These are phyloP conservation scores for Junonia oenone DNA, from an alignment of 2,888 invertebrate species.

Conservation along the genomic window DNA sequence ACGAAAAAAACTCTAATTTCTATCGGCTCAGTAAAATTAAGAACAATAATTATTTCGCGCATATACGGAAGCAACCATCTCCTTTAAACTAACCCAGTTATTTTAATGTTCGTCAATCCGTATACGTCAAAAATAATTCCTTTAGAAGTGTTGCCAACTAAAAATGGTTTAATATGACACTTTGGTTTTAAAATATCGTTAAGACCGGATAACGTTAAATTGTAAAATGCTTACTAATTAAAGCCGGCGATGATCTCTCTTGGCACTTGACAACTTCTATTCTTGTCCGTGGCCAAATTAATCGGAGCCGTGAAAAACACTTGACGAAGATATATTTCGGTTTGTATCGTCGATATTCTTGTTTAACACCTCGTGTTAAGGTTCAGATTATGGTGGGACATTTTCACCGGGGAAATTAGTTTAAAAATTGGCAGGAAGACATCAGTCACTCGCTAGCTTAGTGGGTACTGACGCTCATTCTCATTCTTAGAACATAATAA, in stretches of 20 bases:
- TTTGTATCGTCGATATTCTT: constrained; percentile 15
- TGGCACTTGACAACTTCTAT: constrained; percentile 51
- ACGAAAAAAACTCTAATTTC: neutral
- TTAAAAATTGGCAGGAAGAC: constrained; percentile 58
- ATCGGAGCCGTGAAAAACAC: constrained; percentile 43
- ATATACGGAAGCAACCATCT: neutral
- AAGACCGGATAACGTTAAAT: neutral
- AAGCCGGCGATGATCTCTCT: constrained; percentile 48
- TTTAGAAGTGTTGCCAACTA: neutral
- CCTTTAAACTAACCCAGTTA: neutral
- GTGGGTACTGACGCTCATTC: constrained; percentile 42
- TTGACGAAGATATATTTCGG: constrained; percentile 8
- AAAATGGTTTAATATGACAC: neutral
- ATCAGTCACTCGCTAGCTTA: constrained; percentile 54
- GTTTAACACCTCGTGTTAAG: constrained; percentile 32
- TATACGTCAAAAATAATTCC: neutral
- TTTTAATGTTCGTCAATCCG: constrained; percentile 2
- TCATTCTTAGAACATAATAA: constrained; percentile 48
- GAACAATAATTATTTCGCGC: neutral
- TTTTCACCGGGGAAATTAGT: constrained; percentile 19
- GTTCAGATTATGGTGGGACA: constrained; percentile 22
- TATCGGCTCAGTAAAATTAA: neutral
- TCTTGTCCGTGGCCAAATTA: constrained; percentile 48
- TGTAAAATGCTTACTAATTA: constrained; percentile 29
- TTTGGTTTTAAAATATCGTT: neutral